phyloP scores from a whole-genome alignment of 1,140 invertebrate genomes.

The Megathymus violae region DNA sequence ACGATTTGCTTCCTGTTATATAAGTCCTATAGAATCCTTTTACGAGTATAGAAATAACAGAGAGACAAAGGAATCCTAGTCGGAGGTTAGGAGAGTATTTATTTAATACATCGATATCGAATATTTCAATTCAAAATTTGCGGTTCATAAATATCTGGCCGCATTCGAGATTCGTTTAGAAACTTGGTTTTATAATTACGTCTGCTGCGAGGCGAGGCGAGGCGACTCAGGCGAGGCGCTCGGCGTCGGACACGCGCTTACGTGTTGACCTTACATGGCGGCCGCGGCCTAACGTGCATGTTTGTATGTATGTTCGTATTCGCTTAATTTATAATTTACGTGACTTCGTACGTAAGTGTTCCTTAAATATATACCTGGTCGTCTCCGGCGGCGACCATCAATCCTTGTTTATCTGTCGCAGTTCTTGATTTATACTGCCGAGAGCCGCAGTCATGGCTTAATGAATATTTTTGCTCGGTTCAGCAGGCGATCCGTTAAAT shows the following conservation, averaged over 20 bases:
- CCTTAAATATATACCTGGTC: constrained; percentile 38
- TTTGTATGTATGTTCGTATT: constrained; percentile 45
- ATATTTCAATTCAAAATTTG: too few relatives aligned
- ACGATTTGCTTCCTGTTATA: too few relatives aligned
- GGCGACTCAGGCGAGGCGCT: not conserved
- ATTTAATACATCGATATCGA: too few relatives aligned
- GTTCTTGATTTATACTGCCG: constrained; percentile 1
- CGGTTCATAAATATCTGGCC: constrained; percentile 30
- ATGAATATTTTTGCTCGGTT: constrained; percentile 16
- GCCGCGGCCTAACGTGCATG: constrained; percentile 41
- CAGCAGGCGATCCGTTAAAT: constrained; percentile 12
- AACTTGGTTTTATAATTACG: constrained; percentile 41
- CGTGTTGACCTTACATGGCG: constrained; percentile 57
- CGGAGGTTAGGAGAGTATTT: too few relatives aligned
- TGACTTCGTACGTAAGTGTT: constrained; percentile 34
- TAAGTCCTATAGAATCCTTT: too few relatives aligned
- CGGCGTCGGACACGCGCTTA: constrained; percentile 36
- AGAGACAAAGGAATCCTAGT: too few relatives aligned
- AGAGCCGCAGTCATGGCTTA: not conserved
- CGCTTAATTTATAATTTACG: constrained; percentile 52
- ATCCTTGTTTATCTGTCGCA: constrained; percentile 24
- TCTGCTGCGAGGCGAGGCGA: constrained; percentile 14
- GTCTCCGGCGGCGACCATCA: not conserved
- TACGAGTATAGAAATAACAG: too few relatives aligned
- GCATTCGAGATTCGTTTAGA: constrained; percentile 39